phyloP scores from a whole-genome alignment of 2,888 invertebrate genomes.

The Monochamus alternatus region DNA sequence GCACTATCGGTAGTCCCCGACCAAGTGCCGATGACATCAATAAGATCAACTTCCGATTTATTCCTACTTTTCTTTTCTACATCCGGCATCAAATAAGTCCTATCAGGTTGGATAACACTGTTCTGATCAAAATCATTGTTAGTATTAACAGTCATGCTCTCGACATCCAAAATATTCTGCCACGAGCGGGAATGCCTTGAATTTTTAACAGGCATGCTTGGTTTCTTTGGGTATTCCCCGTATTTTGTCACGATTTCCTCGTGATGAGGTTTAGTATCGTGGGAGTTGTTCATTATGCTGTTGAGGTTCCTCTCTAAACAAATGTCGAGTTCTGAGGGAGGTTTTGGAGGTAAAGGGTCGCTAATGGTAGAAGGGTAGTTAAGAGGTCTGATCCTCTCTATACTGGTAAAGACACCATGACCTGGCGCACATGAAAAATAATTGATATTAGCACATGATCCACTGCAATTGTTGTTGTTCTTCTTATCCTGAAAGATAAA shows the following conservation, averaged over 20 bases:
- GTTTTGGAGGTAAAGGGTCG: slow-evolving; percentile 36
- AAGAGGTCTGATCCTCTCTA: slow-evolving; percentile 65
- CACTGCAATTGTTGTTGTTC: slow-evolving; percentile 66
- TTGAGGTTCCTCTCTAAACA: slow-evolving; percentile 57
- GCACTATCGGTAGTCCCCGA: slow-evolving; percentile 59
- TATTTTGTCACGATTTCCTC: slow-evolving; percentile 66
- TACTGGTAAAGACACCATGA: slow-evolving; percentile 67
- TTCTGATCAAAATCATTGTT: slow-evolving; percentile 71
- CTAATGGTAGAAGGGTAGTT: slow-evolving; percentile 42
- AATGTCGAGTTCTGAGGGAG: slow-evolving; percentile 53
- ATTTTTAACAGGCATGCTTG: slow-evolving; percentile 55
- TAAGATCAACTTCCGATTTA: slow-evolving; percentile 68
- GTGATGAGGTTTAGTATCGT: slow-evolving; percentile 55
- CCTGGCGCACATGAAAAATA: slow-evolving; percentile 68
- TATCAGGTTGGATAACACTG: slow-evolving; percentile 67
- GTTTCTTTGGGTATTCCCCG: slow-evolving; percentile 60
- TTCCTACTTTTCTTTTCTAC: slow-evolving; percentile 57
- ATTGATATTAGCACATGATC: slow-evolving; percentile 66
- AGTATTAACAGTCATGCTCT: slow-evolving; percentile 63
- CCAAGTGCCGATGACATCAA: slow-evolving; percentile 66
- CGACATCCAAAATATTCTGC: slow-evolving; percentile 65
- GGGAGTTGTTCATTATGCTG: slow-evolving; percentile 52
- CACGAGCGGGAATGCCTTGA: slow-evolving; percentile 64
- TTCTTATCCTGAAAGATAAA: slow-evolving; percentile 62
- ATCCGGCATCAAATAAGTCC: slow-evolving; percentile 62